Conservation (phyloP, 2,113 vertebrate species). For the Gymnogyps californianus region DNA sequence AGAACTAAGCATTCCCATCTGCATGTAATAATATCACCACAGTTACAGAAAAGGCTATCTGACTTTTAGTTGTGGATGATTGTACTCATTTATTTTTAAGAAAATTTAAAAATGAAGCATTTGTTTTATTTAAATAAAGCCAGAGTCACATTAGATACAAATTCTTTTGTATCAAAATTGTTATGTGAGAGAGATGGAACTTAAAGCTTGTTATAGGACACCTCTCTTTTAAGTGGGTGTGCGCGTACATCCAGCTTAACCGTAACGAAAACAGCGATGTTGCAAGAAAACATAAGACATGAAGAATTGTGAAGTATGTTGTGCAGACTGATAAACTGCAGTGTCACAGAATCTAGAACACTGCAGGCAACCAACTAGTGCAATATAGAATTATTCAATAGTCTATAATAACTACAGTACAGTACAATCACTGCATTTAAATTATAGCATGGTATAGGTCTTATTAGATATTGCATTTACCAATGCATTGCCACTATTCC, state of each 20-base stretch:
- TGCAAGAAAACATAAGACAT: neutral
- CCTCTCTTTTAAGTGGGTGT: neutral
- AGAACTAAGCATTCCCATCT: neutral
- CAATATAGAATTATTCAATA: neutral
- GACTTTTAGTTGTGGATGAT: neutral
- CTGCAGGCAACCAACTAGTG: neutral
- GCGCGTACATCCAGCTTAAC: neutral
- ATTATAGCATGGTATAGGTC: neutral
- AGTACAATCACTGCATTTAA: neutral
- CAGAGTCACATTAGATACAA: neutral
- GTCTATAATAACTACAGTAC: neutral
- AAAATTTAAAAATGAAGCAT: neutral
- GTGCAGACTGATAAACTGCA: neutral
- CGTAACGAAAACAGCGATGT: neutral
- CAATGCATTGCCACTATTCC: neutral
- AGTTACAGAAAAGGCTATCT: neutral
- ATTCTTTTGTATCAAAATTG: neutral
- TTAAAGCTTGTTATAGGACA: neutral
- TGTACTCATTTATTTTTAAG: neutral
- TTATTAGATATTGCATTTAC: neutral
- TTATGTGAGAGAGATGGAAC: neutral
- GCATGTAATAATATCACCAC: neutral
- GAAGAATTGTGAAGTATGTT: neutral
- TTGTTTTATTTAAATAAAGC: neutral
- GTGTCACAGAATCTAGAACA: neutral